Percentiles rank a stretch among this genome's conserved stretches.
These are phyloP conservation scores for Chrosomus eos DNA, from an alignment of 2,797 vertebrate species.

Conservation along the genomic window DNA sequence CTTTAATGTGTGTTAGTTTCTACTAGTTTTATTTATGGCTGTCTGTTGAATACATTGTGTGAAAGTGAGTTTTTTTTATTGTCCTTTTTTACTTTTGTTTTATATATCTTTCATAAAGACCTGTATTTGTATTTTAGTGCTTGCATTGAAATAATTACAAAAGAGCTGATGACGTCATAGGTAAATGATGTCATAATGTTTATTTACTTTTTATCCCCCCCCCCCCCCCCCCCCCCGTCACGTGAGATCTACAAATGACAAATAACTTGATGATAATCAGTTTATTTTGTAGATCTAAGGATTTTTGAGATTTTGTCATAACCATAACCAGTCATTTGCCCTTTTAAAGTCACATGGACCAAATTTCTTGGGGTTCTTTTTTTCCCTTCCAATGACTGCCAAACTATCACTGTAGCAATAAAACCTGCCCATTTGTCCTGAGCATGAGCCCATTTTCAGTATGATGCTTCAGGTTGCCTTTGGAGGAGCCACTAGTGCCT, in stretches of 20 bases:
- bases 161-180: conserved; percentile 35
- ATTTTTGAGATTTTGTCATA: not conserved
- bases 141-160: conserved; percentile 61
- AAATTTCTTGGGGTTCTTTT: conserved; percentile 25
- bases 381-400: conserved; percentile 15
- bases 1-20: conserved; percentile 32
- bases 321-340: not conserved
- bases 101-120: conserved; percentile 72
- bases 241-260: not conserved
- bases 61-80: conserved; percentile 47
- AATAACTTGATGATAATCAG: not conserved
- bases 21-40: conserved; percentile 58
- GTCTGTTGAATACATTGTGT: conserved; percentile 70
- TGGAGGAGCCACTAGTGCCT: conserved; percentile 55
- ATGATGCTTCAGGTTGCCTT: conserved; percentile 44
- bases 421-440: conserved; percentile 15
- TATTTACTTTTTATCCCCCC: too few relatives aligned
- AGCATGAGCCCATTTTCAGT: not conserved
- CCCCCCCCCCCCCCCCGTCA: too few relatives aligned
- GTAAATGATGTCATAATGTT: conserved; percentile 6
- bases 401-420: conserved; percentile 33
- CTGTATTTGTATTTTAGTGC: conserved; percentile 61
- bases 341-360: conserved; percentile 44
- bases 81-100: conserved; percentile 61
- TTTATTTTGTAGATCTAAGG: not conserved